These are phyloP conservation scores for Synergus japonicus DNA, from an alignment of 2,888 invertebrate species.

Conservation along the genomic window DNA sequence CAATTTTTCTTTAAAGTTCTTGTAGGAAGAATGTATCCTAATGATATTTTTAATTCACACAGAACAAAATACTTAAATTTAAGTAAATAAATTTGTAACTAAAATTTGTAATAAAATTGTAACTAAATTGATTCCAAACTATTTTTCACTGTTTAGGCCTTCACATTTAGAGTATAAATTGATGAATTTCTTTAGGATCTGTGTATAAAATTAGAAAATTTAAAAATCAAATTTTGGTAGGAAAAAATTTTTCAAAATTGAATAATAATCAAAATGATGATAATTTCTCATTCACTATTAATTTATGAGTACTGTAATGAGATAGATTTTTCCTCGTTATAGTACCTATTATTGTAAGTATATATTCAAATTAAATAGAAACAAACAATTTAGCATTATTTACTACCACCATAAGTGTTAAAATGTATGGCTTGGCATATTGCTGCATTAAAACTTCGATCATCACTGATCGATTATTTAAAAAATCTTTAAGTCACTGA, in stretches of 20 bases:
- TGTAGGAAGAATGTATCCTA: background rate
- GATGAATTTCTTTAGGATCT: background rate
- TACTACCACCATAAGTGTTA: background rate
- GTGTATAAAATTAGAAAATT: background rate
- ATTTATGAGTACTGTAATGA: background rate
- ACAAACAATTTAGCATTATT: background rate
- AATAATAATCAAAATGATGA: background rate
- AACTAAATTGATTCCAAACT: background rate
- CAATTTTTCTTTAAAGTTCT: background rate
- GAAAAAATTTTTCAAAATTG: background rate
- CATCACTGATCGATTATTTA: background rate
- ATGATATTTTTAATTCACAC: background rate
- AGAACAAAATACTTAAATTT: background rate
- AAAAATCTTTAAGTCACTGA: background rate
- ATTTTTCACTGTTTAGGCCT: background rate
- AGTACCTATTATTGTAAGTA: background rate
- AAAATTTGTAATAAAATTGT: background rate
- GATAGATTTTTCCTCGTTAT: no score
- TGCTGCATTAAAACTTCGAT: conserved; percentile 3
- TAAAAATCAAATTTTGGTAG: background rate
- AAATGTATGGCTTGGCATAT: background rate
- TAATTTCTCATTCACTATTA: background rate
- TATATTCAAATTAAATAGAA: background rate
- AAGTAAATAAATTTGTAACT: background rate
- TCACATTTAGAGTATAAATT: background rate